Base-by-base conservation (phyloP, 1,140 invertebrate species). In the Solenopsis fugax region DNA sequence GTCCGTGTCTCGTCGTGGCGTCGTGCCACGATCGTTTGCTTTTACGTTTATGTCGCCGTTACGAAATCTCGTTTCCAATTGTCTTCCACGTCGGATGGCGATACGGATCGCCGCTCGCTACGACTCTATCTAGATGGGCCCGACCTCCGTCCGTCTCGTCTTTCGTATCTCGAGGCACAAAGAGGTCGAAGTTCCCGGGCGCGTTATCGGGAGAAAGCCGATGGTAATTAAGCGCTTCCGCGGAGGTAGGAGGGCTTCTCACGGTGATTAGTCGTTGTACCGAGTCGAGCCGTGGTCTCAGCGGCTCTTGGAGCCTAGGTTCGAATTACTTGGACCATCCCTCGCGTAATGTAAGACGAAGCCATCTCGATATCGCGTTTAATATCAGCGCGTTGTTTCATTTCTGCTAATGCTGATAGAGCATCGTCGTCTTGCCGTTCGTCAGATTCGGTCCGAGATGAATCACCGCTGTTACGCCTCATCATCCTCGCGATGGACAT, bases 11-110 rank as follows among this genome's bases (percentile, higher is more conserved):
- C 87, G 84, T 78, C 82, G 85, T 37, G 76, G 72, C 75, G 64
- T 84, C 64, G 71, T 71, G 52, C 88, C 67, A 50, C 54, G 87
- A 88, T 75, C 84, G 88, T 89, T 90, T 82, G 58, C 88, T 75
- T 89, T 90, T 89, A 90, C 77, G 85, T 90, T 89, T 89, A 89
- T 84, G 88, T 87, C 71, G 78, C 84, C 76, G 88, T 90, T 87
- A 84, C 89, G 89, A 89, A 90, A 90, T 90, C 88, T 89, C 76
- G 52, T 52, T 90, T 89, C 89, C 85, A 90, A 89, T 89, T 89
- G 88, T 89, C 88, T 88, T 65, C 62, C 76, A 85, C 73, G 62
- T 62, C 82, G 62, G 77, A 71, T 13, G 7, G 62, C 84, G 88
- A 89, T 89, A 89, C 75, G 88, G 69, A 89, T 89, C 88, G 85